Evolutionary conservation across 2,888 invertebrate genomes (phyloP).

Genomic region (Dolichopus griseipennis): DNA sequence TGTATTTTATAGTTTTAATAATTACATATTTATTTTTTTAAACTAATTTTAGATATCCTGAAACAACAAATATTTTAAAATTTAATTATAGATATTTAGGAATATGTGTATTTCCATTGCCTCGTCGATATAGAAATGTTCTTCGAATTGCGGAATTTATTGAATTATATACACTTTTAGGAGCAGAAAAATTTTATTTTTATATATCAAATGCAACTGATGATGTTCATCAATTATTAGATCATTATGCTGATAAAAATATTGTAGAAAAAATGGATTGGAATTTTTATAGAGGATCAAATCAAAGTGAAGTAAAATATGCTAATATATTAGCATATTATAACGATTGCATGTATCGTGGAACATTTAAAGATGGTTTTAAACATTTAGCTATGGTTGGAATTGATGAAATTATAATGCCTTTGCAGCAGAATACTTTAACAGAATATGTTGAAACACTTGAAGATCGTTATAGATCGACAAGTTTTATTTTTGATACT

Average conservation of each 20-base stretch:
- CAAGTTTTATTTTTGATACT: constrained; percentile 44
- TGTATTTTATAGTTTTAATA: no score
- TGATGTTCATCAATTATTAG: constrained; percentile 37
- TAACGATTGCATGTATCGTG: constrained; percentile 82
- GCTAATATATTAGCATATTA: constrained; percentile 82
- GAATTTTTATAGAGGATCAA: constrained; percentile 34
- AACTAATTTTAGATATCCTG: constrained; percentile 1
- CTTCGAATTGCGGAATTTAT: constrained; percentile 46
- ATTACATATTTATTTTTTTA: not conserved
- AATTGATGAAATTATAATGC: constrained; percentile 78
- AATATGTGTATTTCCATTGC: constrained; percentile 43
- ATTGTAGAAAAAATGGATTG: constrained; percentile 42
- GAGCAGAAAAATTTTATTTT: constrained; percentile 44
- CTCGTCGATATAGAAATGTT: constrained; percentile 40
- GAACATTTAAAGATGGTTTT: constrained; percentile 57
- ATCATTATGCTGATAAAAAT: constrained; percentile 34
- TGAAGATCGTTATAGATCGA: constrained; percentile 34
- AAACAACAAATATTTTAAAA: constrained; percentile 25
- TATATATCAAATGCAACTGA: constrained; percentile 40
- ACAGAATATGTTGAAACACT: constrained; percentile 39
- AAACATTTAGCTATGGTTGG: constrained; percentile 77
- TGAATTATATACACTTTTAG: constrained; percentile 44
- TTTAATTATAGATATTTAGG: constrained; percentile 32
- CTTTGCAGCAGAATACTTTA: constrained; percentile 64
- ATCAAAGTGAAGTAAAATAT: constrained; percentile 39